Base-by-base conservation (phyloP, 2,113 vertebrate genomes). In the Nansenia antarctica region DNA sequence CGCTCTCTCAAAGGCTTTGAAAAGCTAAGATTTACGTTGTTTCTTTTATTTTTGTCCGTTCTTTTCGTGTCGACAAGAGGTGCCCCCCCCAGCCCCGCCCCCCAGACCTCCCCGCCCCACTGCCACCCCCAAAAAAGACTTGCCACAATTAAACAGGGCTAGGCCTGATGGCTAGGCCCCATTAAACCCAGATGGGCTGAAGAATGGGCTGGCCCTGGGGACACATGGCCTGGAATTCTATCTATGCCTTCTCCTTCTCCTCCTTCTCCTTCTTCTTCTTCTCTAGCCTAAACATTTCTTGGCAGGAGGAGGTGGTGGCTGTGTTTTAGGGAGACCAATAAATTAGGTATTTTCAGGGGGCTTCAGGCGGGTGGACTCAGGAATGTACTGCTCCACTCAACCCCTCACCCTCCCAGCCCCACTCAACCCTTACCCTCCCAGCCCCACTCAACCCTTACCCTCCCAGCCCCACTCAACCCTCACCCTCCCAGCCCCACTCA, bases 11-110 rank as follows among this genome's bases (percentile, higher is more conserved):
- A 29, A 11, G 32, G 27, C 72, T 67, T 53, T 65, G 52, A 74
- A 71, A 68, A 34, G 68, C 15, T 32, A 37, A n/a, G 69, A 67
- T 79, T 65, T 68, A 71, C 59, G 72, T 68, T 52, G 27, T 30
- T 68, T 54, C 26, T 63, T 74, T 58, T 42, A 32, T 31, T 27
- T 49, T 3, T 22, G n/a, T n/a, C n/a, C n/a, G 22, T 45, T 63
- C 61, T 29, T 42, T 20, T n/a, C n/a, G n/a, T n/a, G n/a, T n/a
- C n/a, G n/a, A n/a, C n/a, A n/a, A n/a, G n/a, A n/a, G n/a, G n/a
- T n/a, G 9, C 7, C 14, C 27, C 24, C n/a, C n/a, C n/a, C n/a
- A n/a, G n/a, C n/a, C n/a, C n/a, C n/a, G n/a, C n/a, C n/a, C n/a
- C n/a, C n/a, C n/a, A n/a, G n/a, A n/a, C n/a, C n/a, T n/a, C n/a